These are phyloP conservation scores for Oxygymnocypris stewartii DNA, from an alignment of 2,113 vertebrate species.

Conservation along the genomic window DNA sequence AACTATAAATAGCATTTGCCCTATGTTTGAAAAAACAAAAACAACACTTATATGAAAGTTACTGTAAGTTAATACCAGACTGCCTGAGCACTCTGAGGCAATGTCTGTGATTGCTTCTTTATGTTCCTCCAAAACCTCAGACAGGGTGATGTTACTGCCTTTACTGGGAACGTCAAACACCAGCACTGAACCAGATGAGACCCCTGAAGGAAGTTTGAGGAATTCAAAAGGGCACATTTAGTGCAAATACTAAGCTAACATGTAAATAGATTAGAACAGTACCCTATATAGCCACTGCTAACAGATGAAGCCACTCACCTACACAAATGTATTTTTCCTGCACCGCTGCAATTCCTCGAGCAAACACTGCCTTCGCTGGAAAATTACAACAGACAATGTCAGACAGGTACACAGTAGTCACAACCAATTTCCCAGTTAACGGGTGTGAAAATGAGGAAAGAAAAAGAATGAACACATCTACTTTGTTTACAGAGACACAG, in stretches of 20 bases:
- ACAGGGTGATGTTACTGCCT: conserved; percentile 88
- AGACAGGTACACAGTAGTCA: conserved; percentile 32
- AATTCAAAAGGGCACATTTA: not conserved
- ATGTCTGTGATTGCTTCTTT: conserved; percentile 85
- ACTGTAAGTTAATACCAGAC: conserved; percentile 71
- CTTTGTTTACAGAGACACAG: too few species aligned
- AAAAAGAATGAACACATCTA: not conserved
- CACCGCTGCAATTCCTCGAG: conserved; percentile 86
- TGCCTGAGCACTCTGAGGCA: conserved; percentile 78
- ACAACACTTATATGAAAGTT: not conserved
- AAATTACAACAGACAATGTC: conserved; percentile 34
- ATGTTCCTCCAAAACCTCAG: conserved; percentile 86
- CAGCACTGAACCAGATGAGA: conserved; percentile 81
- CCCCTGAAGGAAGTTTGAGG: conserved; percentile 69
- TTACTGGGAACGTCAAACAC: conserved; percentile 91
- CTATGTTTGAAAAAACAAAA: not conserved
- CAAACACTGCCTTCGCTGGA: conserved; percentile 85
- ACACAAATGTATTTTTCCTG: conserved; percentile 85
- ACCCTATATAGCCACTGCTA: not conserved
- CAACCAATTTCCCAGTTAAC: not conserved
- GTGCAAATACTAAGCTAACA: not conserved
- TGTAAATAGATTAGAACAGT: not conserved
- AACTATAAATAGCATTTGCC: not conserved
- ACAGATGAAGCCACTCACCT: conserved; percentile 75
- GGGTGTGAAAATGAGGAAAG: too few species aligned